Conservation (phyloP, 2,113 vertebrate species). For the Prietella phreatophila region DNA sequence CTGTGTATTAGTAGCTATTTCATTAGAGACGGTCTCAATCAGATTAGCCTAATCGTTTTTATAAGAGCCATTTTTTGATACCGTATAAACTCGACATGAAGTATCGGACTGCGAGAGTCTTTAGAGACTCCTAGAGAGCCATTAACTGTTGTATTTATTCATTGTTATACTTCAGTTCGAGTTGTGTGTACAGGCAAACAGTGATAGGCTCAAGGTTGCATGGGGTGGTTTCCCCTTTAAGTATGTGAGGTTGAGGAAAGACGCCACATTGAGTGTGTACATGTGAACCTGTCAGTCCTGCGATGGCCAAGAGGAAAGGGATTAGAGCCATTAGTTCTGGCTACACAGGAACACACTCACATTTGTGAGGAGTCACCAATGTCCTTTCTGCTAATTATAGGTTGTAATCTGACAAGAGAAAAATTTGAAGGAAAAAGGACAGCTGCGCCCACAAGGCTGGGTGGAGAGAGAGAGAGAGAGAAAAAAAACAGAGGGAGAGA, state of each 20-base stretch:
- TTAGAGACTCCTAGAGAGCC: neutral
- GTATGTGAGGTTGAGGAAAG: constrained; percentile 56
- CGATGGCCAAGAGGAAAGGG: constrained; percentile 55
- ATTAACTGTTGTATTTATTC: neutral
- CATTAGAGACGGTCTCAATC: neutral
- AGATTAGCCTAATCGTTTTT: neutral
- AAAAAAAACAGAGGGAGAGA: neutral
- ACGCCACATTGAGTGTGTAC: constrained; percentile 66
- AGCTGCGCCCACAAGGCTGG: constrained; percentile 70
- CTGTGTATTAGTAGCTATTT: neutral
- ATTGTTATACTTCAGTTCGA: neutral
- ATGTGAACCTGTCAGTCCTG: constrained; percentile 77
- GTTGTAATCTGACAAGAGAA: constrained; percentile 87
- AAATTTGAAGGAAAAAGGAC: constrained; percentile 87
- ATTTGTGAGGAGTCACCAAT: constrained; percentile 74
- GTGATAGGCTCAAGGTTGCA: constrained; percentile 15
- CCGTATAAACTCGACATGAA: neutral
- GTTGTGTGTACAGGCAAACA: constrained; percentile 3
- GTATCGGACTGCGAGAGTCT: neutral
- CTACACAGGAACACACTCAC: constrained; percentile 67
- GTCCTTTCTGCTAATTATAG: constrained; percentile 86
- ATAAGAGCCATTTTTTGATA: neutral
- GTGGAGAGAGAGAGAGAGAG: neutral
- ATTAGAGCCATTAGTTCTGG: constrained; percentile 76
- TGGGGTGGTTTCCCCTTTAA: constrained; percentile 62